Evolutionary conservation across 2,888 invertebrate genomes (phyloP).

Genomic region (Listrodromus nycthemerus): DNA sequence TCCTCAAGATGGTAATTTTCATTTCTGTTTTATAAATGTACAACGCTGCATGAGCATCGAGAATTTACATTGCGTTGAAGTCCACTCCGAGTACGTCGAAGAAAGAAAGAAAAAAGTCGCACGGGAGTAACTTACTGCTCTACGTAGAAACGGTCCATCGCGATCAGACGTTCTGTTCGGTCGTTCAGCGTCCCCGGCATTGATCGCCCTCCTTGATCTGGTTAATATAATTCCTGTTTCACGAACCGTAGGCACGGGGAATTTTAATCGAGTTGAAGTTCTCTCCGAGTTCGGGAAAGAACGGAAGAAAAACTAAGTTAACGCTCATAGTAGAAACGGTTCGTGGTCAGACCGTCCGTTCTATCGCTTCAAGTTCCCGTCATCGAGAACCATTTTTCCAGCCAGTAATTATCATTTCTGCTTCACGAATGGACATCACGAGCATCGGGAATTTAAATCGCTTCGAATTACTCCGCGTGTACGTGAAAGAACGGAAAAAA

Average conservation of each 20-base stretch:
- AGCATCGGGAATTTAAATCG: not conserved
- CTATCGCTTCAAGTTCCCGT: not conserved
- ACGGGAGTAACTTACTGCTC: not conserved
- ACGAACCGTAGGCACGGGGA: not conserved
- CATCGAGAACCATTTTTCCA: not conserved
- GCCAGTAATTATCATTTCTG: not conserved
- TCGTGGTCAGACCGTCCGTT: not conserved
- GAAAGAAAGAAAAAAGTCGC: not conserved
- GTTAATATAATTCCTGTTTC: not conserved
- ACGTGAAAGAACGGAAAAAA: not conserved
- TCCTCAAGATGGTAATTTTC: not conserved
- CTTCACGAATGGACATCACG: not conserved
- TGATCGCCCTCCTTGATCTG: not conserved
- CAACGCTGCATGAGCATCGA: not conserved
- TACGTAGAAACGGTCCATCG: not conserved
- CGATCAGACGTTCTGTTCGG: not conserved
- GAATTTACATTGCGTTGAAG: not conserved
- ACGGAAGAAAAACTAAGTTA: not conserved
- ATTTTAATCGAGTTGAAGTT: not conserved
- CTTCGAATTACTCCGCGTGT: not conserved
- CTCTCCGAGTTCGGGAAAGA: not conserved
- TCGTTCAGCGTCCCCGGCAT: not conserved
- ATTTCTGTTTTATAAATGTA: not conserved
- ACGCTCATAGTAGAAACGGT: not conserved
- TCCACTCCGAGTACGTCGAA: not conserved